Conservation (phyloP, 2,113 vertebrate species). For the Orycteropus afer region DNA sequence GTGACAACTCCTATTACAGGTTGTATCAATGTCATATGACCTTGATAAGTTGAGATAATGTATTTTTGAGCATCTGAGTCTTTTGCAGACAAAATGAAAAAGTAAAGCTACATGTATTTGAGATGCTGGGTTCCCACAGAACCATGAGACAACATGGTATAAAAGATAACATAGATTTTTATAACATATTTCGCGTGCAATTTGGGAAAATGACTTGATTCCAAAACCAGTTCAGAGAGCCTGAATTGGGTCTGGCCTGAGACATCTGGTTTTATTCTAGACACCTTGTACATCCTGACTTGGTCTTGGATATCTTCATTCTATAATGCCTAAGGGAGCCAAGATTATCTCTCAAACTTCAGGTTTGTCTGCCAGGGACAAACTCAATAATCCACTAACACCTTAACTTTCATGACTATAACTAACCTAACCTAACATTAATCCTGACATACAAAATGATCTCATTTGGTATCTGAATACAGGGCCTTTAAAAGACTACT, state of each 20-base stretch:
- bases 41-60: neutral
- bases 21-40: neutral
- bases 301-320: neutral
- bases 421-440: neutral
- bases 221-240: neutral
- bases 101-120: neutral
- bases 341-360: neutral
- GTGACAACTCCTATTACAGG: neutral
- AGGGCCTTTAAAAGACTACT: neutral
- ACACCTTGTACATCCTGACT: neutral
- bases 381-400: neutral
- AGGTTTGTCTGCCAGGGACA: neutral
- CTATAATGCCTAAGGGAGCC: neutral
- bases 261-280: neutral
- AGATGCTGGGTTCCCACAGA: neutral
- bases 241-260: neutral
- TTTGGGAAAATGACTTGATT: neutral
- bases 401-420: neutral
- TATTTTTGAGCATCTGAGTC: neutral
- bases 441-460: neutral
- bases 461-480: neutral
- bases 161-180: neutral
- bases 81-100: neutral
- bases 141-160: neutral
- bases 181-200: neutral